These are phyloP conservation scores for Hapalemur alaotrensis DNA, from an alignment of 2,797 vertebrate species.

Conservation along the genomic window DNA sequence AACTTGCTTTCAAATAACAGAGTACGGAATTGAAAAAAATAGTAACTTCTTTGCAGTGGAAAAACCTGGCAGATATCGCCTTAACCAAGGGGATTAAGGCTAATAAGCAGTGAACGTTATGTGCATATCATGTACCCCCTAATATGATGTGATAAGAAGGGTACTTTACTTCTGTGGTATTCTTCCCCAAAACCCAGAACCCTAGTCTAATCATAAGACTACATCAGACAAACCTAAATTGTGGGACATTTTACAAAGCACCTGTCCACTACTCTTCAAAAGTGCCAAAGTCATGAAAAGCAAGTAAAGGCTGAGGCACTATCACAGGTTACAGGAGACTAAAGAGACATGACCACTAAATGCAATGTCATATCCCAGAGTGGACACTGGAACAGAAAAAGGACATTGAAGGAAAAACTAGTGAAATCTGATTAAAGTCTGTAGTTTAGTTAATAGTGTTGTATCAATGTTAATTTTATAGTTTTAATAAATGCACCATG, in stretches of 20 bases:
- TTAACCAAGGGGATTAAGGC: not conserved
- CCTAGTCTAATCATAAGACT: not conserved
- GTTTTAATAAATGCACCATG: not conserved
- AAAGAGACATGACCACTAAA: not conserved
- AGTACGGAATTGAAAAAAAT: not conserved
- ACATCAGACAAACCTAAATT: not conserved
- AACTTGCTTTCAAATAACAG: not conserved
- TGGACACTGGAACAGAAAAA: not conserved
- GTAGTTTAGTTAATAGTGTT: not conserved
- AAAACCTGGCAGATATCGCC: not conserved
- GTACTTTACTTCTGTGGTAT: not conserved
- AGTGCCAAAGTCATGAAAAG: not conserved
- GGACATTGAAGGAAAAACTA: not conserved
- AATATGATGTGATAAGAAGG: not conserved
- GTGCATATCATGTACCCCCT: not conserved
- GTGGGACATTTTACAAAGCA: not conserved
- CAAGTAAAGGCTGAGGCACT: conserved; percentile 4
- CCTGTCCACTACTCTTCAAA: not conserved
- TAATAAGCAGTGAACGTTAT: conserved; percentile 8
- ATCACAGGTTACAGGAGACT: not conserved
- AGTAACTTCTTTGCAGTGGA: not conserved
- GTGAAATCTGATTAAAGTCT: not conserved
- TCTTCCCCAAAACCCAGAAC: not conserved
- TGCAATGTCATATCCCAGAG: not conserved
- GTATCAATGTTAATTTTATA: not conserved